These are phyloP conservation scores for Nebria brevicollis DNA, from an alignment of 2,888 invertebrate genomes.

Conservation along the genomic window DNA sequence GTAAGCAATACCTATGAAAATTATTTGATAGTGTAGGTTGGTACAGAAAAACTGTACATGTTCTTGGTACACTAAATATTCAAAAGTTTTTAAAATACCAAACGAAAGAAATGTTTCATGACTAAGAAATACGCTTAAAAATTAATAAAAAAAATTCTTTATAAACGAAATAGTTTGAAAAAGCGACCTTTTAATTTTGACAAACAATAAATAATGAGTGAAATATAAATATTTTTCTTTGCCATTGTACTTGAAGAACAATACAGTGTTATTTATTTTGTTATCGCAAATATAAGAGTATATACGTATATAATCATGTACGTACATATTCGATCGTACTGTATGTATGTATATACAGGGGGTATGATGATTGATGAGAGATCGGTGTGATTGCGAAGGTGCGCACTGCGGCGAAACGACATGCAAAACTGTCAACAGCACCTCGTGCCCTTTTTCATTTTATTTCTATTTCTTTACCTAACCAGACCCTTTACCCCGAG, in stretches of 20 bases:
- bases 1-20: too few species aligned
- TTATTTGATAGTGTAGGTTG: too few species aligned
- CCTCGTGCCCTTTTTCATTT: not conserved
- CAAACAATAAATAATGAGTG: not conserved
- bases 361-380: constrained; percentile 38
- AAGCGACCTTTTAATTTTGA: not conserved
- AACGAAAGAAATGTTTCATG: too few species aligned
- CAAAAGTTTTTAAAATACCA: too few species aligned
- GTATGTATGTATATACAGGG: not conserved
- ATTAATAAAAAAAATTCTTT: not conserved
- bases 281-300: not conserved
- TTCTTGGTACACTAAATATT: too few species aligned
- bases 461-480: not conserved
- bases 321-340: not conserved
- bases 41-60: too few species aligned
- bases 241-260: not conserved
- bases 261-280: not conserved
- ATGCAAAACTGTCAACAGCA: constrained; percentile 15
- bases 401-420: constrained; percentile 13
- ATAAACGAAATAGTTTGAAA: not conserved
- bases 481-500: not conserved
- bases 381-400: constrained; percentile 32
- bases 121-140: too few species aligned
- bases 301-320: not conserved
- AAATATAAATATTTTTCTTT: not conserved